phyloP scores from a whole-genome alignment of 2,113 vertebrate genomes.

The Pollachius pollachius region DNA sequence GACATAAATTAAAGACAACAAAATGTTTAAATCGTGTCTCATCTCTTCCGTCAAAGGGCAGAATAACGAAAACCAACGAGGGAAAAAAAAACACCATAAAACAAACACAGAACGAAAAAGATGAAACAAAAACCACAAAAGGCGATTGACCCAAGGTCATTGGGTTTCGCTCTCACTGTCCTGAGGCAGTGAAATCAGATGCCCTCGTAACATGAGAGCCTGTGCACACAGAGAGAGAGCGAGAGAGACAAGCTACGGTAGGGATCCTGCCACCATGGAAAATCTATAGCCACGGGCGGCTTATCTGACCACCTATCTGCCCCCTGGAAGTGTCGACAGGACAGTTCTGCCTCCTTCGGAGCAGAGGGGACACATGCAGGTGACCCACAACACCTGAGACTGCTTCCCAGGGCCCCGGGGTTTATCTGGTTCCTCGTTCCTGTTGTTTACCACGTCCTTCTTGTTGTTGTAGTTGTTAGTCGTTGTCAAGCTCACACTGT shows the following conservation, averaged over 20 bases:
- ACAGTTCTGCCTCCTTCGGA: slow-evolving; percentile 47
- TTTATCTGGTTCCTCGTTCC: too few relatives aligned
- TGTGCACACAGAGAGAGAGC: slow-evolving; percentile 43
- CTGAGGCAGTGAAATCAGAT: slow-evolving; percentile 74
- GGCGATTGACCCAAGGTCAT: slow-evolving; percentile 52
- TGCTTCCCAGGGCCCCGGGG: background rate
- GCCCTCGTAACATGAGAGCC: slow-evolving; percentile 64
- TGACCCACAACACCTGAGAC: slow-evolving; percentile 48
- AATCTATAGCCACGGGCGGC: slow-evolving; percentile 52
- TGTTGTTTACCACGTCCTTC: background rate
- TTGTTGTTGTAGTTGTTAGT: background rate
- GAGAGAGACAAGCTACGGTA: slow-evolving; percentile 40
- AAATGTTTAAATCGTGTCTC: too few relatives aligned
- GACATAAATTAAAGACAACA: too few relatives aligned
- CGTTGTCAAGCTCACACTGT: too few relatives aligned
- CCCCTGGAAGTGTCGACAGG: slow-evolving; percentile 70
- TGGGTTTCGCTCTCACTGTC: slow-evolving; percentile 60
- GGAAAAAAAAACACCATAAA: slow-evolving; percentile 3
- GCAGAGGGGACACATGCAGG: slow-evolving; percentile 63
- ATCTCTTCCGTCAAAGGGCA: too few relatives aligned
- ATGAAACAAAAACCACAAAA: background rate
- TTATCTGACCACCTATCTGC: slow-evolving; percentile 64
- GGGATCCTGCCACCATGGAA: slow-evolving; percentile 61
- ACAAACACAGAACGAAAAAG: background rate
- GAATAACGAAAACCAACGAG: slow-evolving; percentile 1